phyloP scores from a whole-genome alignment of 2,797 vertebrate genomes.

The Melopsittacus undulatus region DNA sequence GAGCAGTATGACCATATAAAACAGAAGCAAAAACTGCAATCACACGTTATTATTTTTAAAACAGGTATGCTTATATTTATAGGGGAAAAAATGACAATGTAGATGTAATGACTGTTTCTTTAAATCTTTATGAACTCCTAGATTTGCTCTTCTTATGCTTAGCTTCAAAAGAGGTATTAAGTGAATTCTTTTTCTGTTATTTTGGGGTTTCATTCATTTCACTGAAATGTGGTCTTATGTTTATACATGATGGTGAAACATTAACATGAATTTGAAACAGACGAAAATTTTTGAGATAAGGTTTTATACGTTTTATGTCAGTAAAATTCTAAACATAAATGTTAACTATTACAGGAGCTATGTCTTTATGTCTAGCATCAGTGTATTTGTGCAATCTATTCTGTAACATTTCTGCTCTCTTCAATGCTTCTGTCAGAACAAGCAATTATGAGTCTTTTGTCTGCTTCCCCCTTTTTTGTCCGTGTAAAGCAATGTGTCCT shows the following conservation, averaged over 20 bases:
- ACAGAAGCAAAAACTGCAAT: conserved; percentile 76
- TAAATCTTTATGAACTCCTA: not conserved
- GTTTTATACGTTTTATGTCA: not conserved
- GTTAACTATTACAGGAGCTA: not conserved
- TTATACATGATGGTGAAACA: not conserved
- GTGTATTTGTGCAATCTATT: not conserved
- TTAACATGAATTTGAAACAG: not conserved
- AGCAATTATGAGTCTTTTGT: not conserved
- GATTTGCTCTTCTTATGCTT: not conserved
- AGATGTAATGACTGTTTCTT: not conserved
- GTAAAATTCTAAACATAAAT: not conserved
- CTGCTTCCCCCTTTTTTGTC: not conserved
- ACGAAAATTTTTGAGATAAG: not conserved
- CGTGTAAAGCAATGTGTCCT: not conserved
- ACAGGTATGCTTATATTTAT: conserved; percentile 72
- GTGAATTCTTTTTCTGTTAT: not conserved
- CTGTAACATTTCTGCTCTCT: not conserved
- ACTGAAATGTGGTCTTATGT: not conserved
- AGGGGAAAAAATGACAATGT: not conserved
- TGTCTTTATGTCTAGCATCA: not conserved
- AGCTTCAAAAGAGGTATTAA: not conserved
- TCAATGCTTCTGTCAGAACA: not conserved
- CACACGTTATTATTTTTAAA: conserved; percentile 76
- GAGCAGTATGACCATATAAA: conserved; percentile 79
- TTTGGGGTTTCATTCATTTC: not conserved